A percentile compares a stretch with the other conserved stretches of the same genome.
Evolutionary conservation across 2,113 vertebrate species (phyloP).

Genomic region (Mastomys coucha): DNA sequence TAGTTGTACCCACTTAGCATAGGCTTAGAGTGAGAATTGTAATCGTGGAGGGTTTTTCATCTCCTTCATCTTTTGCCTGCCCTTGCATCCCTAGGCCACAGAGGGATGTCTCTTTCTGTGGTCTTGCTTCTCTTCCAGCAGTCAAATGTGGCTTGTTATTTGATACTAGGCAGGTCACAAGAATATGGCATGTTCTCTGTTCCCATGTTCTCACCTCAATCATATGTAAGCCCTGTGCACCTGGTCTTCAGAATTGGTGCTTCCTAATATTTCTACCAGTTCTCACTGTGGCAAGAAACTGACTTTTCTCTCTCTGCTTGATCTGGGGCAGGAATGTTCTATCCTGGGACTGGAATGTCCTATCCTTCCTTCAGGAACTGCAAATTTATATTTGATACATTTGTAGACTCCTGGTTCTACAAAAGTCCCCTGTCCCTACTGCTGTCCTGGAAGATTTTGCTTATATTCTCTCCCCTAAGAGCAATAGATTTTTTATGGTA

Average conservation of each 20-base stretch:
- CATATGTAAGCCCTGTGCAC: neutral
- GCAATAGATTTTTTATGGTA: slow-evolving; percentile 14
- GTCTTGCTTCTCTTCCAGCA: neutral
- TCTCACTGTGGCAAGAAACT: slow-evolving; percentile 22
- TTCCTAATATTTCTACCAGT: neutral
- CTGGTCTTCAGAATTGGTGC: neutral
- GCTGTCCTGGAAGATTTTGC: neutral
- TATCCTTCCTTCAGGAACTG: neutral
- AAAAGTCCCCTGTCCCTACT: neutral
- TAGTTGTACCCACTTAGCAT: neutral
- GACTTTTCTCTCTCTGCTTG: neutral
- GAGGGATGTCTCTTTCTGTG: slow-evolving; percentile 46
- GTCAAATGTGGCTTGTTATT: slow-evolving; percentile 42
- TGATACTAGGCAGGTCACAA: neutral
- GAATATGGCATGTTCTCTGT: neutral
- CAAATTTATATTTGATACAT: neutral
- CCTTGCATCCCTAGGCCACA: slow-evolving; percentile 35
- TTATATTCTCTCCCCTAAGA: neutral
- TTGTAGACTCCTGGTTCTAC: neutral
- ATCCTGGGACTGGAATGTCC: neutral
- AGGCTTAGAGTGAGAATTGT: neutral
- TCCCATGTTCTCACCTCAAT: slow-evolving; percentile 1
- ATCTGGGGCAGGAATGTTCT: neutral
- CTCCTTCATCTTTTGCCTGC: slow-evolving; percentile 12
- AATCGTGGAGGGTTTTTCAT: neutral